Evolutionary conservation across 2,113 vertebrate genomes (phyloP).

Genomic region (Eira barbara): DNA sequence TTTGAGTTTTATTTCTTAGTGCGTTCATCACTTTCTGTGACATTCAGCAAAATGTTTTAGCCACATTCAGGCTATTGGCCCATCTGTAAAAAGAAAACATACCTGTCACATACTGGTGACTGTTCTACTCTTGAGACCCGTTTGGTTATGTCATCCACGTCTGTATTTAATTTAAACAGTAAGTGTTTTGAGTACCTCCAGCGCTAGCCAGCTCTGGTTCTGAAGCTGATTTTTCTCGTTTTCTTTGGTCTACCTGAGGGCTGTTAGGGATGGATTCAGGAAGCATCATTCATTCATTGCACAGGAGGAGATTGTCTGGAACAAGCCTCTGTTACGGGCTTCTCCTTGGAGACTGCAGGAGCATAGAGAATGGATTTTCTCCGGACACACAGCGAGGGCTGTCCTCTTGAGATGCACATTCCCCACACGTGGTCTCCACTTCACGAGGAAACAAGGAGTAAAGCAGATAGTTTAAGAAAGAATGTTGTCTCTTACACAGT

Average conservation of each 20-base stretch:
- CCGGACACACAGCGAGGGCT: neutral
- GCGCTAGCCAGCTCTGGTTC: neutral
- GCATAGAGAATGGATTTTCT: neutral
- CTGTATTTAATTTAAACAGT: neutral
- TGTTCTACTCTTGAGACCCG: neutral
- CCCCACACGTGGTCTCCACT: neutral
- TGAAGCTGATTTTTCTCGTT: neutral
- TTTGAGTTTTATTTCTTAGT: neutral
- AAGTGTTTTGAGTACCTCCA: neutral
- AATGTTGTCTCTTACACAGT: neutral
- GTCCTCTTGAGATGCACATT: fast-evolving
- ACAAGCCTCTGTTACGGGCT: fast-evolving
- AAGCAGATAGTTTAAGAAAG: neutral
- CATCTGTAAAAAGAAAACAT: neutral
- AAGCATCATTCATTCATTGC: neutral
- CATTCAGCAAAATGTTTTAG: neutral
- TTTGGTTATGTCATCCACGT: neutral
- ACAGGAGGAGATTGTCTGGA: neutral
- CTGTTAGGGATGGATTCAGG: neutral
- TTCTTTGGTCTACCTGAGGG: neutral
- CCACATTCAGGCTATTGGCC: neutral
- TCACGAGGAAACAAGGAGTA: neutral
- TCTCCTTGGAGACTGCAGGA: neutral
- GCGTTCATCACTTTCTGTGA: neutral
- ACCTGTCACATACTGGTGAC: neutral